Percentiles rank a stretch among this genome's conserved stretches.
Conservation (phyloP, 2,888 invertebrate genomes). For the Bombylius major region DNA sequence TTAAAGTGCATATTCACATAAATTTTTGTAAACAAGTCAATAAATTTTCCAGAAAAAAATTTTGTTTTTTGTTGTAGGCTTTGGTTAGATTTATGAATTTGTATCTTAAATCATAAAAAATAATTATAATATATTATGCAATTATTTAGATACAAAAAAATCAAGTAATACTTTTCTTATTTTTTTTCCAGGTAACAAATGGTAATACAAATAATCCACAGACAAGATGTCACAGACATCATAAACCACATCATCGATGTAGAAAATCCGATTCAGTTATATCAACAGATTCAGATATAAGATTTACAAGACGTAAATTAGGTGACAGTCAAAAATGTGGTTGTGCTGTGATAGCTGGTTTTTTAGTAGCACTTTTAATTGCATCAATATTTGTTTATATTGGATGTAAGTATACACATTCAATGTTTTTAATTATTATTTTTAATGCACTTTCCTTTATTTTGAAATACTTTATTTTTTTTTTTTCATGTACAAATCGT, state of each 20-base stretch:
- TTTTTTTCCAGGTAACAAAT: neutral
- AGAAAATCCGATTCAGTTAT: conserved; percentile 61
- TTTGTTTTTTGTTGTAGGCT: too few species aligned
- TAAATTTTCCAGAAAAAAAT: too few species aligned
- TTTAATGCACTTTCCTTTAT: neutral
- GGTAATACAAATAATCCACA: neutral
- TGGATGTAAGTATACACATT: conserved; percentile 47
- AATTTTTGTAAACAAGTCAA: too few species aligned
- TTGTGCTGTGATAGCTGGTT: conserved; percentile 73
- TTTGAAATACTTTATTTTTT: too few species aligned
- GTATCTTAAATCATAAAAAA: too few species aligned
- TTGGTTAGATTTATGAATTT: too few species aligned
- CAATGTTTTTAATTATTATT: neutral
- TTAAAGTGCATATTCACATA: too few species aligned
- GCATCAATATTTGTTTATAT: conserved; percentile 52
- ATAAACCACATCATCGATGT: conserved; percentile 14
- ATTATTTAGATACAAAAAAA: too few species aligned
- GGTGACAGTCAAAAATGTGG: conserved; percentile 77
- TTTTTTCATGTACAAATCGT: too few species aligned
- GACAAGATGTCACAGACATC: conserved; percentile 14
- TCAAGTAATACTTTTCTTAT: neutral
- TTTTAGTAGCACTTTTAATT: conserved; percentile 64
- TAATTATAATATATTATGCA: too few species aligned
- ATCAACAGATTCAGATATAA: conserved; percentile 78
- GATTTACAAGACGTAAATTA: conserved; percentile 73